Percentiles rank a stretch among this genome's conserved stretches.
Conservation (phyloP, 2,113 vertebrate species). For the Plecotus auritus region DNA sequence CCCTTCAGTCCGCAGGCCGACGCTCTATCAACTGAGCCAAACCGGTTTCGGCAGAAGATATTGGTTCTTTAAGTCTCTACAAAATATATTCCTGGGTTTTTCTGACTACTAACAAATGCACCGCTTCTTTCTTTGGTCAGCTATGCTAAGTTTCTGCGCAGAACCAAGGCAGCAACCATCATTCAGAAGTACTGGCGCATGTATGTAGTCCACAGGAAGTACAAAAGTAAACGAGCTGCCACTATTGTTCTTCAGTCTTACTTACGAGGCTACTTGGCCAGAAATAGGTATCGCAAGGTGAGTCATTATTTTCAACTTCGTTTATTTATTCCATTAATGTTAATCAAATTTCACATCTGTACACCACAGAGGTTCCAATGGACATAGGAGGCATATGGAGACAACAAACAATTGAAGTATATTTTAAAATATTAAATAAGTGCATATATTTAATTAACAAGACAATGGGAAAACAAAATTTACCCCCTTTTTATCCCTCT, state of each 20-base stretch:
- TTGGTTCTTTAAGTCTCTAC: background rate
- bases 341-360: background rate
- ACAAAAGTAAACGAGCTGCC: conserved; percentile 84
- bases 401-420: background rate
- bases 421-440: conserved; percentile 26
- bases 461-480: background rate
- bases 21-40: too few species aligned
- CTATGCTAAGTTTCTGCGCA: conserved; percentile 91
- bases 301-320: conserved; percentile 41
- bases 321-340: background rate
- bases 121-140: conserved; percentile 74
- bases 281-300: conserved; percentile 91
- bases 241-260: conserved; percentile 92
- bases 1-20: too few species aligned
- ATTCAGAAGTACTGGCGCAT: conserved; percentile 97
- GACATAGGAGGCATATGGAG: background rate
- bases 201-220: conserved; percentile 85
- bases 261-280: conserved; percentile 91
- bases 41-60: too few species aligned
- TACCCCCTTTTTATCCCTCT: background rate
- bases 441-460: background rate
- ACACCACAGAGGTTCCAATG: background rate
- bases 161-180: conserved; percentile 88
- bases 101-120: background rate
- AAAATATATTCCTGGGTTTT: background rate